Evolutionary conservation across 2,888 invertebrate species (phyloP), one percentile per base, ranked within the genome.

Genomic region (Cephus pulcher): DNA sequence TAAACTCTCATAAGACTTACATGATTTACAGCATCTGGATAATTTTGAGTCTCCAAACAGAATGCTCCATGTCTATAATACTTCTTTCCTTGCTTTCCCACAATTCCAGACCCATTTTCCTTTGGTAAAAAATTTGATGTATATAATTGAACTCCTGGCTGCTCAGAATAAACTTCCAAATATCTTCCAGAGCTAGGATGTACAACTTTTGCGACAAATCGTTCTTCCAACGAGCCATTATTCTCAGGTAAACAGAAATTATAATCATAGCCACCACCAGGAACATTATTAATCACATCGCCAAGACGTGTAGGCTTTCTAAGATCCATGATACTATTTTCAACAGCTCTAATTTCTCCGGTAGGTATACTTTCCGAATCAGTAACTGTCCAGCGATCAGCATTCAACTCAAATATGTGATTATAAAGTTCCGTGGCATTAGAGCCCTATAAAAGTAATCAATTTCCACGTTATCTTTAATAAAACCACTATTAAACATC

Each of bases 81-180:
- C 23, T 89, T 86, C 0, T 94, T 93, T 0, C 95, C 95, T 11
- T 92, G 92, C 90, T 97, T 98, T 1, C 98, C 98, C 12, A 89
- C 81, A 40, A 96, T 90, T 0, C 94, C 91, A 3, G 81, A 79
- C 1, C 79, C 56, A 77, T 92, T 92, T 88, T 92, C 92, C 1
- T 95, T 94, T 0, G 97, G 97, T 68, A 97, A 92, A 79, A 92
- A 93, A 89, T 97, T 97, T 0, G 95, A 94, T 0, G 98, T 98
- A 89, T 98, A 98, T 87, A 98, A 95, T 90, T 98, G 98, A 78
- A 98, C 94, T 0, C 98, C 98, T 0, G 98, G 98, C 90, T 98
- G 97, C 89, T 97, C 96, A 80, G 97, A 96, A 84, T 95, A 95
- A 0, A 98, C 94, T 89, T 97, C 96, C 77, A 98, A 89, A 76